Percentiles rank a stretch among this genome's conserved stretches.
phyloP scores from a whole-genome alignment of 2,797 vertebrate species.

The Sparus aurata region DNA sequence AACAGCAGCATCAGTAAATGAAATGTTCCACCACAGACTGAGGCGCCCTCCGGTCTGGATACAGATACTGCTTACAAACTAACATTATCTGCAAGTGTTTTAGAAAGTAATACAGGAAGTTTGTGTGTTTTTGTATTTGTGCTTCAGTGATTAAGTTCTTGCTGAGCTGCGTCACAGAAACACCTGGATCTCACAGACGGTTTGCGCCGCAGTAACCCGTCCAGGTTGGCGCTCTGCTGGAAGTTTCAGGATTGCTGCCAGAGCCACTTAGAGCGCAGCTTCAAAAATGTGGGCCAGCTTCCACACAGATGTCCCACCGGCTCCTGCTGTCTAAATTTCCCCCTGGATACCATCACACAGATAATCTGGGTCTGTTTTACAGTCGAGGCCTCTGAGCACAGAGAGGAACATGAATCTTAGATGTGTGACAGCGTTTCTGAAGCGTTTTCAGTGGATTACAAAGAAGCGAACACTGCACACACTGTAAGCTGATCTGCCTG shows the following conservation, averaged over 20 bases:
- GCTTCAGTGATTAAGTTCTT: not conserved
- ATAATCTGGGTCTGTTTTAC: slow-evolving; percentile 36
- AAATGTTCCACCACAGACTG: too few relatives aligned
- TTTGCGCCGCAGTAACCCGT: slow-evolving; percentile 30
- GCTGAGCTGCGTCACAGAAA: slow-evolving; percentile 8
- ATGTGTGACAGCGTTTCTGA: not conserved
- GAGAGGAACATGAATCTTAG: not conserved
- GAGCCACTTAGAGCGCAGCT: slow-evolving; percentile 26
- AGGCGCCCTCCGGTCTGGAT: too few relatives aligned
- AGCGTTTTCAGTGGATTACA: not conserved
- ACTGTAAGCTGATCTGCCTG: not conserved
- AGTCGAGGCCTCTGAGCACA: not conserved
- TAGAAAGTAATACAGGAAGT: too few relatives aligned
- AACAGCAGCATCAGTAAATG: too few relatives aligned
- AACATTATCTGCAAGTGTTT: not conserved
- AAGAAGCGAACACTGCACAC: not conserved
- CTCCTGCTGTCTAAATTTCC: slow-evolving; percentile 5
- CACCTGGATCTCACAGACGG: not conserved
- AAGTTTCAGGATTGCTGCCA: slow-evolving; percentile 31
- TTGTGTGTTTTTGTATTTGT: not conserved
- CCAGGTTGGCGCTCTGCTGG: slow-evolving; percentile 8
- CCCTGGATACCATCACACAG: not conserved
- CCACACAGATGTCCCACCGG: slow-evolving; percentile 19
- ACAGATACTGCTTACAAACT: not conserved
- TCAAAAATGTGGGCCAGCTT: slow-evolving; percentile 51